Evolutionary conservation across 37 sponge, comb jelly and placozoan genomes (phyloP), one percentile per base, ranked within the genome.

Genomic region (Mnemiopsis leidyi): DNA sequence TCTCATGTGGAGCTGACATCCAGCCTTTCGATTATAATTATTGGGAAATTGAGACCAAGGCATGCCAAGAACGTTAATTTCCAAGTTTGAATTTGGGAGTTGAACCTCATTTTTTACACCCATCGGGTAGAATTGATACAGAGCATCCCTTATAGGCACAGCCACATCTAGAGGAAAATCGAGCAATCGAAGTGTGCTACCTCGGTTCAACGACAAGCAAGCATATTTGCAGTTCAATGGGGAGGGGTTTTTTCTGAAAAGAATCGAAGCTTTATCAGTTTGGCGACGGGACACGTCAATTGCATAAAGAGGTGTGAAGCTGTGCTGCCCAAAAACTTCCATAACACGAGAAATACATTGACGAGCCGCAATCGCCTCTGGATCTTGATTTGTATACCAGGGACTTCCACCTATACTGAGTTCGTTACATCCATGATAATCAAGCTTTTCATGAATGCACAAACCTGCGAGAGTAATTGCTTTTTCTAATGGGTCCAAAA

Each of bases 171-270:
- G 2, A 16, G 82, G 82, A 35, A 79, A 79, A 30, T 79, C 82
- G 13, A 79, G 82, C 5, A 79, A 3, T 21, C 82, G 36, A 36
- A 79, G 36, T 37, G 36, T 79, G 33, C 34, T 33, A 2, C 3
- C 3, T 3, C 82, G 26, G 82, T 34, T 79, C 37, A 79, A 30
- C 7, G 82, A 32, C 23, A 79, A 30, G 36, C 82, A 79, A 35
- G 82, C 82, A 35, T 36, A 79, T 79, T 33, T 28, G 82, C 82
- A 79, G 82, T 33, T 79, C 36, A 79, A 33, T 32, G 82, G 82
- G 33, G 23, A 79, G 2, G 82, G 33, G 3, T 79, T 35, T 79
- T 35, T 32, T 23, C 38, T 32, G 82, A 79, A 79, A 37, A 79
- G 82, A 36, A 79, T 32, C 1, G 82, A 79, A 3, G 82, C 82